phyloP scores from a whole-genome alignment of 1,140 invertebrate genomes.

The Thalassaphorura encarpata region DNA sequence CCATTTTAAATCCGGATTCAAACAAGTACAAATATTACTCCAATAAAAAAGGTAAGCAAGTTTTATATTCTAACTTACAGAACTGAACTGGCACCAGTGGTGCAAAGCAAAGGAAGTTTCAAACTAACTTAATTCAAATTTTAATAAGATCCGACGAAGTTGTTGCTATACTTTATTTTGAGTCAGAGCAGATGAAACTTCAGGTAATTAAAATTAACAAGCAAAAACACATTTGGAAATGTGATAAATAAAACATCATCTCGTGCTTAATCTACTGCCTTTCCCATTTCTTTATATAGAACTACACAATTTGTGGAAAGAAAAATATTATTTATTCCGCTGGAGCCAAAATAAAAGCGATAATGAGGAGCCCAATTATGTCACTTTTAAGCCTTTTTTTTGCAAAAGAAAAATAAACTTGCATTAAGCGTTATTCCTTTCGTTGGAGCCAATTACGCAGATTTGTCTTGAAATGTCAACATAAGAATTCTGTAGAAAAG shows the following conservation, averaged over 20 bases:
- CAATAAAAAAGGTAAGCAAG: conserved; percentile 14
- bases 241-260: too few relatives aligned
- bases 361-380: not conserved
- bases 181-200: not conserved
- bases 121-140: not conserved
- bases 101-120: not conserved
- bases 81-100: too few relatives aligned
- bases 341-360: not conserved
- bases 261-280: not conserved
- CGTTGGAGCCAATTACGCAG: too few relatives aligned
- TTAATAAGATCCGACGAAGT: not conserved
- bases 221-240: not conserved
- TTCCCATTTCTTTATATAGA: not conserved
- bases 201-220: not conserved
- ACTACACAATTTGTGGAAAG: not conserved
- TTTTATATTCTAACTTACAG: not conserved
- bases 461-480: too few relatives aligned
- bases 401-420: too few relatives aligned
- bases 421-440: too few relatives aligned
- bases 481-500: too few relatives aligned
- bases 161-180: not conserved
- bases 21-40: conserved; percentile 12
- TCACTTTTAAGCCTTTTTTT: not conserved
- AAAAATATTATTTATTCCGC: not conserved
- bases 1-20: not conserved